Evolutionary conservation across 2,113 vertebrate species (phyloP).

Genomic region (Procavia capensis): DNA sequence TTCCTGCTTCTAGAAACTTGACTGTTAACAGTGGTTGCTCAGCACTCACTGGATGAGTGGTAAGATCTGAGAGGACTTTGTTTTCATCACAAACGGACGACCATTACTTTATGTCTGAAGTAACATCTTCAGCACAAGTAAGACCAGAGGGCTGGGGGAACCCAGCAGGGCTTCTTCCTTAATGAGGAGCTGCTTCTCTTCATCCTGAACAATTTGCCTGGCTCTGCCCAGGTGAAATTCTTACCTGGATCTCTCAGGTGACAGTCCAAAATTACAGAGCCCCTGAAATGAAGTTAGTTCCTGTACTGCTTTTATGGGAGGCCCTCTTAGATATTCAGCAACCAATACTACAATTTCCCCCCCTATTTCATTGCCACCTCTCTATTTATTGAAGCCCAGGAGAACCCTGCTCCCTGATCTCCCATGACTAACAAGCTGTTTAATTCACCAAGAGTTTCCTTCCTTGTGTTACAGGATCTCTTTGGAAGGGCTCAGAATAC

Average conservation of each 20-base stretch:
- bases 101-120: neutral
- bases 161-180: neutral
- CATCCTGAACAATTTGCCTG: conserved; percentile 69
- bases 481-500: conserved; percentile 68
- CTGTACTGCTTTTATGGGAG: conserved; percentile 59
- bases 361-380: conserved; percentile 76
- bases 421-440: conserved; percentile 83
- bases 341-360: conserved; percentile 73
- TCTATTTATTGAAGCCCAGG: conserved; percentile 69
- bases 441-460: conserved; percentile 82
- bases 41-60: neutral
- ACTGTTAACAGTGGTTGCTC: neutral
- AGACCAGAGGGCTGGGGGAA: neutral
- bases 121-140: neutral
- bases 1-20: neutral
- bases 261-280: conserved; percentile 75
- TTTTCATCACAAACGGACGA: neutral
- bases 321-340: conserved; percentile 80
- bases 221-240: conserved; percentile 72
- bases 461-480: conserved; percentile 79
- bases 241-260: conserved; percentile 43
- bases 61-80: neutral
- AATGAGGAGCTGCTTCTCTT: conserved; percentile 42
- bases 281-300: conserved; percentile 76
- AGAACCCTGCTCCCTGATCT: conserved; percentile 76